phyloP scores from a whole-genome alignment of 2,888 invertebrate species.

The Sympetrum striolatum region DNA sequence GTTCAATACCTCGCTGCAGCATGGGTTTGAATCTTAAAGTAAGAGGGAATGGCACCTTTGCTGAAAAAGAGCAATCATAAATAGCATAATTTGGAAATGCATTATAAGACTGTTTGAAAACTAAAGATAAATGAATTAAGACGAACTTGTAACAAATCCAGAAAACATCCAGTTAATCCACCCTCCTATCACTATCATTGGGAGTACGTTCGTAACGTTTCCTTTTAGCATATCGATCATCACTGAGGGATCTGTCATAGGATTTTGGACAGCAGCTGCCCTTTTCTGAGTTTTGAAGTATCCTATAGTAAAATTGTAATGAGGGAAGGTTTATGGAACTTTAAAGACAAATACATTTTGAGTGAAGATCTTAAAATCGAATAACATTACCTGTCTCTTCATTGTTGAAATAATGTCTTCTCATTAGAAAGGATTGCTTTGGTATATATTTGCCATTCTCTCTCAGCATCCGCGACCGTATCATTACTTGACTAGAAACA shows the following conservation, averaged over 20 bases:
- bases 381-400: slow-evolving; percentile 80
- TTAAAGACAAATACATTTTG: not conserved
- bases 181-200: slow-evolving; percentile 98
- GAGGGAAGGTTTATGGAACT: not conserved
- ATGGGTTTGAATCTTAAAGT: slow-evolving; percentile 98
- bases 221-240: slow-evolving; percentile 99
- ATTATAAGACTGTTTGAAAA: not conserved
- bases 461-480: slow-evolving; percentile 86
- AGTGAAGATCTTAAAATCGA: not conserved
- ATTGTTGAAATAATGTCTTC: slow-evolving; percentile 94
- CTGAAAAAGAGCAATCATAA: slow-evolving; percentile 59
- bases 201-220: slow-evolving; percentile 96
- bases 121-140: not conserved
- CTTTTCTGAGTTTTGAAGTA: slow-evolving; percentile 93
- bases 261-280: slow-evolving; percentile 83
- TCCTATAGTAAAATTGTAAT: slow-evolving; percentile 54
- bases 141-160: slow-evolving; percentile 95
- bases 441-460: slow-evolving; percentile 98
- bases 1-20: slow-evolving; percentile 97
- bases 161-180: slow-evolving; percentile 99
- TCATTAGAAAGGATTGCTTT: slow-evolving; percentile 87
- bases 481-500: slow-evolving; percentile 83
- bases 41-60: slow-evolving; percentile 98
- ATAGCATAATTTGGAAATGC: no score
- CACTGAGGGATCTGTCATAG: slow-evolving; percentile 95